Evolutionary conservation across 2,113 vertebrate species (phyloP), one percentile per base, ranked within the genome.

Genomic region (Silurus meridionalis): DNA sequence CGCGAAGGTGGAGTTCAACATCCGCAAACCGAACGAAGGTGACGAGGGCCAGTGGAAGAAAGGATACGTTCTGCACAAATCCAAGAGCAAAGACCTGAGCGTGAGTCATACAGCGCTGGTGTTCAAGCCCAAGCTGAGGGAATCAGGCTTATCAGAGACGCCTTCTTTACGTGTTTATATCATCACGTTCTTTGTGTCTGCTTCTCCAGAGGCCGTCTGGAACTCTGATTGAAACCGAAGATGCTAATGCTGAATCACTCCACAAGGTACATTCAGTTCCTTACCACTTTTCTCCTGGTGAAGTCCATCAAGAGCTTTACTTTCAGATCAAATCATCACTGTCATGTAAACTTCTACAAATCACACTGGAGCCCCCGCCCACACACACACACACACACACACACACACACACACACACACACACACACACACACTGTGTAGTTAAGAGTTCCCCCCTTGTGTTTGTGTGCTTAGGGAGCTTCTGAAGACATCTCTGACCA

Each of bases 1-100:
- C 1, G 94, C 98, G 67, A 99, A 99, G 93, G 97, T 98, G 28
- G 97, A 99, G 77, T 99, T 99, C 95, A 99, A 99, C 94, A 99
- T 99, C 92, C 97, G 98, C 17, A 99, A 99, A 93, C 96, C 98
- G 91, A 99, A 99, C 74, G 97, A 99, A 92, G 98, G 97, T 77
- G 96, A 97, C 79, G 97, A 99, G 61, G 53, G 81, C 5, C 89
- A 90, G 87, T 99, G 98, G 98, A 98, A 97, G 94, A 98, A 97
- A 90, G 97, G 97, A 91, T 99, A 98, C 91, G 97, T 99, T 91
- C 96, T 99, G 87, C 98, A 98, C 95, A 99, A 99, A 92, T 98
- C 97, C 86, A 99, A 99, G 95, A 97, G 96, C 23, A 97, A 97
- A 89, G 97, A 99, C 91, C 97, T 98, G 8, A 77, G 14, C 8